Percentiles rank a stretch among this genome's conserved stretches.
Conservation (phyloP, 2,113 vertebrate species). For the Gadus macrocephalus region DNA sequence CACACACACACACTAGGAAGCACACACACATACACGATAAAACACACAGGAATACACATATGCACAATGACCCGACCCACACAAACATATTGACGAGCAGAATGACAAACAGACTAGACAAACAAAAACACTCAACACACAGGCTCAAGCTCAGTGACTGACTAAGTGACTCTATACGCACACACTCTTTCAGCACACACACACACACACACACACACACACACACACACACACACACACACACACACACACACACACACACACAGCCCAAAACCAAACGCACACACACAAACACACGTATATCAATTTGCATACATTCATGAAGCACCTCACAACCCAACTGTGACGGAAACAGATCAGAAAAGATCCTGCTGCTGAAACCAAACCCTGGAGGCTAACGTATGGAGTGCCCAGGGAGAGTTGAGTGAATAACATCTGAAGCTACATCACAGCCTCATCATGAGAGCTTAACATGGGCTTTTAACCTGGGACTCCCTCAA, state of each 20-base stretch:
- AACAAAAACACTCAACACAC: background rate
- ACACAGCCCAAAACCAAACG: too few relatives aligned
- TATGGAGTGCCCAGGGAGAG: too few relatives aligned
- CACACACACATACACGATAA: slow-evolving; percentile 10
- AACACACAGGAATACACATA: slow-evolving; percentile 14
- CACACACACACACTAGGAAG: background rate
- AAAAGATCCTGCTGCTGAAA: background rate
- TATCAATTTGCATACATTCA: background rate
- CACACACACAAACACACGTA: background rate
- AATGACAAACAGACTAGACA: background rate
- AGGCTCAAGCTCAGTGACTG: background rate
- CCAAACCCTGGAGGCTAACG: background rate
- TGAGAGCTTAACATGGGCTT: too few relatives aligned
- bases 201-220: background rate
- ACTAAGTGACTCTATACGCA: background rate
- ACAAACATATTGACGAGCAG: background rate
- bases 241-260: background rate
- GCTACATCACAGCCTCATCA: too few relatives aligned
- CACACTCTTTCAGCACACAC: background rate
- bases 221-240: background rate
- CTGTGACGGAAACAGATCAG: background rate
- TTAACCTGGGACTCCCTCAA: too few relatives aligned
- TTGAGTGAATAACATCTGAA: too few relatives aligned
- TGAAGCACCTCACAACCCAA: background rate
- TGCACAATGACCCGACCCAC: slow-evolving; percentile 11